A percentile compares a stretch with the other conserved stretches of the same genome.
These are phyloP conservation scores for Ectropis crepuscularia DNA, from an alignment of 2,888 invertebrate genomes.

Conservation along the genomic window DNA sequence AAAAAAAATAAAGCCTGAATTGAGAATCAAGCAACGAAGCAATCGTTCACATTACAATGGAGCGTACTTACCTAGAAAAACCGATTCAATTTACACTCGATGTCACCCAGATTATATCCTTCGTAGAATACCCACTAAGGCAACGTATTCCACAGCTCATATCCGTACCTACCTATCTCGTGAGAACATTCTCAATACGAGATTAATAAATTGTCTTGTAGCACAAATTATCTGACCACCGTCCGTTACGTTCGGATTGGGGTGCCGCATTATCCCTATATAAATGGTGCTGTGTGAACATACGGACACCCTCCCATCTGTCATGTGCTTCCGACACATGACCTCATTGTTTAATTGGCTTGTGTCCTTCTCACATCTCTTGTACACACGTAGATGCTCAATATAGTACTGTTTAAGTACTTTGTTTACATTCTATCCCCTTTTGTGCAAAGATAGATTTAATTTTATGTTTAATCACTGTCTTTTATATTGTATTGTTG, in stretches of 20 bases:
- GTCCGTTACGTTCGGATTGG: conserved; percentile 46
- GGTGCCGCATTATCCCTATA: conserved; percentile 46
- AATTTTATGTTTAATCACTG: background rate
- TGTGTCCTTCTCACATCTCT: conserved; percentile 48
- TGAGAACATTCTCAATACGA: background rate
- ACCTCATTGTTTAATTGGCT: conserved; percentile 70
- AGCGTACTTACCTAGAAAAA: no score
- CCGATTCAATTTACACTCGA: no score
- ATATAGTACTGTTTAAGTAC: background rate
- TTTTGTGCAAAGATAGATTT: background rate
- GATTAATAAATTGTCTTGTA: conserved; percentile 6
- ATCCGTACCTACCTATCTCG: no score
- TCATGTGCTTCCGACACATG: conserved; percentile 65
- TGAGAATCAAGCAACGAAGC: no score
- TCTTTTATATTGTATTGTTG: no score
- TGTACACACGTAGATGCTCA: conserved; percentile 27
- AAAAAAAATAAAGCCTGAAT: no score
- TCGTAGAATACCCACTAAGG: background rate
- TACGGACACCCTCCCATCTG: conserved; percentile 62
- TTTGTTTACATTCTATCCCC: background rate
- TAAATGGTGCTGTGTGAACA: conserved; percentile 47
- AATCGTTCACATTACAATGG: no score
- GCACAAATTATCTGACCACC: conserved; percentile 26
- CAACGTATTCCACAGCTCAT: no score
- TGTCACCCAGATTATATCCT: background rate